Base-by-base conservation (phyloP, 2,797 vertebrate species). In the Lacerta viridis region DNA sequence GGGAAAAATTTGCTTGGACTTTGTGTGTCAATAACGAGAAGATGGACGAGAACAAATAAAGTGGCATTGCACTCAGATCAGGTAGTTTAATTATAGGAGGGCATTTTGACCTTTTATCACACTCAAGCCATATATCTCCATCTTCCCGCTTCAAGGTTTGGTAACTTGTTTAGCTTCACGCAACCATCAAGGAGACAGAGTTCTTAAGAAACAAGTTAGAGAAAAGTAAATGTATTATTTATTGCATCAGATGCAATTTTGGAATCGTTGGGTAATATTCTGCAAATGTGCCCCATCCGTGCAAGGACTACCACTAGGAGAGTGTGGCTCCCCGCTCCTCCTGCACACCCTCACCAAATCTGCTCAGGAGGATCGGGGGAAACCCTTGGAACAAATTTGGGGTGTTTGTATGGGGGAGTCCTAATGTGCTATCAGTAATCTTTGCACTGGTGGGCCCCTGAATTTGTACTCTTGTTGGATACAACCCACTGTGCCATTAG, bases 51-150 rank as follows among this genome's bases (percentile, higher is more conserved):
- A 91, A 71, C 5, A 46, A 82, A 61, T 0, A 1, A 92, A 85
- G 83, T 66, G 18, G 3, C 9, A 77, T 61, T 36, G 76, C 7
- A 83, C 92, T 88, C 36, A 59, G 74, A 90, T 81, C 33, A 78
- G 85, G 2, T 10, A 86, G 43, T 55, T n/a, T 29, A 71, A 69
- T 86, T 93, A 68, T 79, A 93, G 55, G 13, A 77, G 11, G 80
- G 5, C 1, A 0, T 46, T 11, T 77, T 87, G 50, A 85, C 79
- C 87, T 85, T 85, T 86, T 64, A 64, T 76, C 72, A 59, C 61
- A n/a, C 79, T 81, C 69, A 77, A 71, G 36, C 5, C 36, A 80
- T 13, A 59, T 11, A 86, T 88, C 72, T 36, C n/a, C 1, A 79
- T 2, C 23, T 41, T 13, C 84, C 79, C 55, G 27, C 87, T 87